A percentile compares a stretch with the other conserved stretches of the same genome.
Conservation (phyloP, 1,140 invertebrate species). For the Trialeurodes vaporariorum region DNA sequence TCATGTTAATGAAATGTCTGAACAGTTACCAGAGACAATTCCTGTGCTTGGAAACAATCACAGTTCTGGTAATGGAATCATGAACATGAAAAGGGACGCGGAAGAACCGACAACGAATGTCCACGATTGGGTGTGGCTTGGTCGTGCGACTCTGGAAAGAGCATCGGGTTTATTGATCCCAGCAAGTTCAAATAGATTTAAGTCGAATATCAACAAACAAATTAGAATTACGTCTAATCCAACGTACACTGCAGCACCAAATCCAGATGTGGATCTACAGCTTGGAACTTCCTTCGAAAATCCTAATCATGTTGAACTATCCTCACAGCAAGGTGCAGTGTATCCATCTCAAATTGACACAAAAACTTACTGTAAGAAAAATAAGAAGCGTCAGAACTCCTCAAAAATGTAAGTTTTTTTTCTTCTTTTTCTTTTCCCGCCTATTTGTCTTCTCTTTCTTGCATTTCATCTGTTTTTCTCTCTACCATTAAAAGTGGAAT, state of each 20-base stretch:
- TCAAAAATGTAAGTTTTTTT: background rate
- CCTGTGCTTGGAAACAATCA: background rate
- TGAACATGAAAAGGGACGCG: conserved; percentile 22
- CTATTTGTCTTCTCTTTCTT: no score
- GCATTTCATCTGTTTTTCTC: no score
- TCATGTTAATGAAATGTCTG: conserved; percentile 25
- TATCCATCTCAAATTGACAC: conserved; percentile 44
- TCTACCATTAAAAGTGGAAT: no score
- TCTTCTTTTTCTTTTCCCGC: no score
- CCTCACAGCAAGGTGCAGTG: conserved; percentile 33
- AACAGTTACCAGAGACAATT: background rate
- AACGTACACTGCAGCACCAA: conserved; percentile 46
- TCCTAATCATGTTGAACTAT: conserved; percentile 56
- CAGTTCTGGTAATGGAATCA: background rate
- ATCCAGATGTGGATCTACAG: conserved; percentile 31
- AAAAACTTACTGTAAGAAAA: conserved; percentile 56
- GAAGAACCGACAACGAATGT: conserved; percentile 74
- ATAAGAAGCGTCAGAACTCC: conserved; percentile 24
- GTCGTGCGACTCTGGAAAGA: conserved; percentile 77
- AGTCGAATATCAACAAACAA: conserved; percentile 28
- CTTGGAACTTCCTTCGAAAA: conserved; percentile 56
- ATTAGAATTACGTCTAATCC: conserved; percentile 69
- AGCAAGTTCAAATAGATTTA: conserved; percentile 13
- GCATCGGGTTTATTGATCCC: conserved; percentile 36
- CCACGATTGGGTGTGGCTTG: conserved; percentile 96